Percentiles rank a stretch among this genome's conserved stretches.
phyloP scores from a whole-genome alignment of 2,113 vertebrate genomes.

The Mormoops blainvillei region DNA sequence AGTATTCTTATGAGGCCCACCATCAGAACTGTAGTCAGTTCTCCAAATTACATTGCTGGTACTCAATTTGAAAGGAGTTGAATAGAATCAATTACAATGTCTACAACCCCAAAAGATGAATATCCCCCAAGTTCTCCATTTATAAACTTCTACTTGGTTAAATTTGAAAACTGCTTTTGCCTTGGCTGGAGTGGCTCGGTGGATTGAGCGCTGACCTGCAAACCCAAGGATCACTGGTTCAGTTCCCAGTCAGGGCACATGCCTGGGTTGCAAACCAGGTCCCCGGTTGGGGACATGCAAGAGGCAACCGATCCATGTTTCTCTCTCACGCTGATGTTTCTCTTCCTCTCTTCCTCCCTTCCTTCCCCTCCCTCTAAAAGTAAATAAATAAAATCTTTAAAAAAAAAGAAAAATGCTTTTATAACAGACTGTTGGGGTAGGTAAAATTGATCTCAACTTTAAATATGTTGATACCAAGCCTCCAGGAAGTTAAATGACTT shows the following conservation, averaged over 20 bases:
- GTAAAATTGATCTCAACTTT: neutral
- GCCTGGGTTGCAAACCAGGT: too few species aligned
- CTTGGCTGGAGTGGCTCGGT: too few species aligned
- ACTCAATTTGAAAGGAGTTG: neutral
- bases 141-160: neutral
- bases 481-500: conserved; percentile 27
- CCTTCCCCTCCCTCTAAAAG: too few species aligned
- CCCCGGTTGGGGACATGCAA: too few species aligned
- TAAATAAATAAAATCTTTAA: too few species aligned
- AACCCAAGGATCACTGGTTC: too few species aligned
- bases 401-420: conserved; percentile 26
- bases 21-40: neutral
- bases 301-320: too few species aligned
- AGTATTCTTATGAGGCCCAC: neutral
- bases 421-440: neutral
- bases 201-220: too few species aligned
- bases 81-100: neutral
- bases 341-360: too few species aligned
- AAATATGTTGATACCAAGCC: neutral
- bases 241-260: too few species aligned
- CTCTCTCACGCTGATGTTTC: too few species aligned
- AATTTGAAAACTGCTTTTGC: conserved; percentile 18
- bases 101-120: neutral
- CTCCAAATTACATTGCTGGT: neutral
- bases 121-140: neutral